Conservation (phyloP, 2,888 invertebrate genomes). For the Priocnemis perturbator region DNA sequence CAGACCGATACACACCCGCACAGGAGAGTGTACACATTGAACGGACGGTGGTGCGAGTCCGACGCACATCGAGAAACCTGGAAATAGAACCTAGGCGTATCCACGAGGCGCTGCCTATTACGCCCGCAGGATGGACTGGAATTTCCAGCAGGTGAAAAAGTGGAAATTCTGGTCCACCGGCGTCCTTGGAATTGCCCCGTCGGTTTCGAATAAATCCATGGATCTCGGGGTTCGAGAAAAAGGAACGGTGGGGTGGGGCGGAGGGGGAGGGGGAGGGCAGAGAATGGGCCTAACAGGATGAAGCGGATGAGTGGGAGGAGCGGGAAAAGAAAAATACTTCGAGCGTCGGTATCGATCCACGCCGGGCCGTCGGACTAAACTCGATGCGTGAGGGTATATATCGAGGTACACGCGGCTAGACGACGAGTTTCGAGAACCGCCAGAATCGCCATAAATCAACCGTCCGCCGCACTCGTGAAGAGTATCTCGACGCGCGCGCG, state of each 20-base stretch:
- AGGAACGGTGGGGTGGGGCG: not conserved
- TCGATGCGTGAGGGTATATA: not conserved
- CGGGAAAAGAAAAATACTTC: not conserved
- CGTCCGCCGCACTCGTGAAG: not conserved
- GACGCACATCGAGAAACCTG: constrained; percentile 29
- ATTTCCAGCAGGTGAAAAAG: constrained; percentile 44
- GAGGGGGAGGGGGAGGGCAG: not conserved
- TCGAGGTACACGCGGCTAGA: not conserved
- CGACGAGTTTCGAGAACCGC: constrained; percentile 6
- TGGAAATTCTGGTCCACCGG: constrained; percentile 36
- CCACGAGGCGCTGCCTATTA: constrained; percentile 21
- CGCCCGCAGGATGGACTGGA: constrained; percentile 23
- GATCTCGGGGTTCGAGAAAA: not conserved
- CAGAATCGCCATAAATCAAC: not conserved
- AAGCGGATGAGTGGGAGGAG: not conserved
- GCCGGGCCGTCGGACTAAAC: not conserved
- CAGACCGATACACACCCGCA: constrained; percentile 12
- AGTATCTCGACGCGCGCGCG: constrained; percentile 4
- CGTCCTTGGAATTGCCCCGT: constrained; percentile 2
- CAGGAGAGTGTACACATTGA: no score
- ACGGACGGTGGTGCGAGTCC: not conserved
- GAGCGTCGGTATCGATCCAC: not conserved
- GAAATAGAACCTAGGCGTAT: constrained; percentile 38
- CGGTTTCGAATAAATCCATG: not conserved
- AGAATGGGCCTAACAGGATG: no score